Conservation (phyloP, 2,888 invertebrate genomes). For the Ormyrus labotus region DNA sequence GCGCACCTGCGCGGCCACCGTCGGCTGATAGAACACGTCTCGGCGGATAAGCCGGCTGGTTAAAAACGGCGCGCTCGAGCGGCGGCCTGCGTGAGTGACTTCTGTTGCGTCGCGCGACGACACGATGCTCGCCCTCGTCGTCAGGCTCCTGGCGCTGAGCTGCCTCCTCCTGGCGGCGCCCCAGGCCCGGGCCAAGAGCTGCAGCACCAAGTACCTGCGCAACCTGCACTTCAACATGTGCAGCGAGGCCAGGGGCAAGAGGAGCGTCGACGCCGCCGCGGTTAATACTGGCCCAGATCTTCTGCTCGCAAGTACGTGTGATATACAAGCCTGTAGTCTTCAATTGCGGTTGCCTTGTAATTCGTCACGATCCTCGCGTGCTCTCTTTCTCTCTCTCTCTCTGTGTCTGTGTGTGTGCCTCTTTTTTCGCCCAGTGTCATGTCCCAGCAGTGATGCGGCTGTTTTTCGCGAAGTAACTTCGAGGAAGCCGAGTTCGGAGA, state of each 20-base stretch:
- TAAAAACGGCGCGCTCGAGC: constrained; percentile 18
- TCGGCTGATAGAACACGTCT: constrained; percentile 18
- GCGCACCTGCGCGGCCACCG: no score
- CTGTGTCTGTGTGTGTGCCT: neutral
- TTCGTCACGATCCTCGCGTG: no score
- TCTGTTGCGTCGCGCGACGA: neutral
- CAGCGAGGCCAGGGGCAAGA: constrained; percentile 24
- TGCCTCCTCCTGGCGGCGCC: neutral
- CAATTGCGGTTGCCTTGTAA: no score
- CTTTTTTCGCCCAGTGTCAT: neutral
- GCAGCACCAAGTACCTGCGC: no score
- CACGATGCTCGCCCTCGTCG: neutral
- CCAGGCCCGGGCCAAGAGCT: no score
- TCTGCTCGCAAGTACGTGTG: no score
- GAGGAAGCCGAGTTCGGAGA: no score
- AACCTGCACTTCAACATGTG: neutral
- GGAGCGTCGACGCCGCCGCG: neutral
- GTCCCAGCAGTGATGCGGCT: neutral
- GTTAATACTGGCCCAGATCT: neutral
- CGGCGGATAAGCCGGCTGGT: constrained; percentile 35
- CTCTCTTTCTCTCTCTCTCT: neutral
- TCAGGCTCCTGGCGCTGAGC: neutral
- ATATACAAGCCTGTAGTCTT: no score
- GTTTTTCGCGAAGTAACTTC: no score
- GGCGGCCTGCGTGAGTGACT: neutral